phyloP scores from a whole-genome alignment of 2,888 invertebrate genomes.

The Eupeodes luniger region DNA sequence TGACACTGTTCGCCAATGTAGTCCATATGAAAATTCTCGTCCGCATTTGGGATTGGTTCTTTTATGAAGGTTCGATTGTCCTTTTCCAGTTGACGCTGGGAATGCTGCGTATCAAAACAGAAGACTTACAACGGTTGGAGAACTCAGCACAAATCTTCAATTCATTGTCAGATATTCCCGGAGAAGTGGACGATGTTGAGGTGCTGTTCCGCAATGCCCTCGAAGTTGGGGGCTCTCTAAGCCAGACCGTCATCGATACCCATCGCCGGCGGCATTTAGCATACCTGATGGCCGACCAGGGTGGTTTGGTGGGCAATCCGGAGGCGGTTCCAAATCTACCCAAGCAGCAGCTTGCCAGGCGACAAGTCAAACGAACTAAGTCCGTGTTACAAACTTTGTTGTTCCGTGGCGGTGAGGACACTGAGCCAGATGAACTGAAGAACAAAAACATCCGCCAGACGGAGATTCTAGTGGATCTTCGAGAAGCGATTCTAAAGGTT shows the following conservation, averaged over 20 bases:
- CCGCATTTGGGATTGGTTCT: conserved; percentile 98
- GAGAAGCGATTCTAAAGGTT: conserved; percentile 97
- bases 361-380: conserved; percentile 95
- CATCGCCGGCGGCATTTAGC: conserved; percentile 96
- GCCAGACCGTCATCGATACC: conserved; percentile 90
- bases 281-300: conserved; percentile 98
- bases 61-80: conserved; percentile 97
- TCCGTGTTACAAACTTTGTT: conserved; percentile 95
- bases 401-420: conserved; percentile 90
- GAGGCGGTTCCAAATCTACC: conserved; percentile 95
- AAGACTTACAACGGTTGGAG: conserved; percentile 92
- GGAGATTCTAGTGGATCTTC: conserved; percentile 98
- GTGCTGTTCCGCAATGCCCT: conserved; percentile 90
- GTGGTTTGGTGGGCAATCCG: conserved; percentile 95
- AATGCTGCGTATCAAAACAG: conserved; percentile 95
- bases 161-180: conserved; percentile 97
- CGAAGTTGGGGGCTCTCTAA: conserved; percentile 92
- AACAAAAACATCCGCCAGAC: conserved; percentile 99
- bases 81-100: conserved; percentile 97
- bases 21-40: conserved; percentile 97
- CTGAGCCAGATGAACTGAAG: conserved; percentile 91
- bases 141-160: conserved; percentile 99
- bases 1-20: conserved; percentile 98
- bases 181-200: conserved; percentile 94
- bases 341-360: conserved; percentile 93